phyloP scores from a whole-genome alignment of 2,888 invertebrate genomes.

The Stomorhina lunata region DNA sequence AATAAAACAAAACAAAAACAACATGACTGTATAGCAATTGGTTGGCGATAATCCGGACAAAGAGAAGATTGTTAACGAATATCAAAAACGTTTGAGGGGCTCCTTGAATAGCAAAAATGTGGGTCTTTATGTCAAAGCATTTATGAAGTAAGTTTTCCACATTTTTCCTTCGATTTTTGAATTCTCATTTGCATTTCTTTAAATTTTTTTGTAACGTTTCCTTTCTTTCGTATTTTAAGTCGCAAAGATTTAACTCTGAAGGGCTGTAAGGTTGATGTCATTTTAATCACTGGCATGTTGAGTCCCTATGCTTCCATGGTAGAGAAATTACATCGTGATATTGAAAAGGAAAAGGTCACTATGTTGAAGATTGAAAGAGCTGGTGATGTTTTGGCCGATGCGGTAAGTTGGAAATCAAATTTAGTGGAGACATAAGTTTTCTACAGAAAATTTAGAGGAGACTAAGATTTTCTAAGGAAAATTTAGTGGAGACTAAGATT shows the following conservation, averaged over 20 bases:
- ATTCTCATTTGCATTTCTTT: background rate
- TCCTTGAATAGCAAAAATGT: constrained; percentile 90
- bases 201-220: background rate
- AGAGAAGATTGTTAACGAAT: constrained; percentile 88
- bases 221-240: constrained; percentile 78
- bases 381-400: constrained; percentile 92
- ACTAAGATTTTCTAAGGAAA: no score
- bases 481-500: no score
- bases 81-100: constrained; percentile 87
- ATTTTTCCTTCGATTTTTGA: background rate
- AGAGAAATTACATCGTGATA: constrained; percentile 87
- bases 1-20: background rate
- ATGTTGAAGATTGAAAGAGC: constrained; percentile 91
- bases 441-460: no score
- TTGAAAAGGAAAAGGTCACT: constrained; percentile 91
- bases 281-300: constrained; percentile 89
- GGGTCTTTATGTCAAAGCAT: constrained; percentile 89
- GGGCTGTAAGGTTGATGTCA: constrained; percentile 88
- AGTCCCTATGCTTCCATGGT: constrained; percentile 90
- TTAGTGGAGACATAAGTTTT: no score
- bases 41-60: constrained; percentile 84
- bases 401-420: no score
- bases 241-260: constrained; percentile 87
- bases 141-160: constrained; percentile 85
- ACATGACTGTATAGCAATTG: constrained; percentile 80